These are phyloP conservation scores for Toxotes lorentzi DNA, from an alignment of 2,797 vertebrate species.

Conservation along the genomic window DNA sequence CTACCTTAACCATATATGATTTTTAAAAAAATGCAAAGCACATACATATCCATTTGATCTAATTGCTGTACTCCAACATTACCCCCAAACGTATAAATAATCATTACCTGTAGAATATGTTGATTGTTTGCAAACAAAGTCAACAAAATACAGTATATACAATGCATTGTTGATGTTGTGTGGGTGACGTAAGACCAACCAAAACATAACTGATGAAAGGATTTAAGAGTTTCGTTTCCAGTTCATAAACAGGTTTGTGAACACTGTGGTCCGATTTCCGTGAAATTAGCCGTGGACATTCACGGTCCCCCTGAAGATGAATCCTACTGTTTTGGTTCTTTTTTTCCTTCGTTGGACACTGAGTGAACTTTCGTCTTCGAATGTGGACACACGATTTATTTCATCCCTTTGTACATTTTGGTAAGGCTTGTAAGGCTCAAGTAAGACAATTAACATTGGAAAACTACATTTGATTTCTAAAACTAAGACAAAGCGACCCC, in stretches of 20 bases:
- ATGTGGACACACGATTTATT: neutral
- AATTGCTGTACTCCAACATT: neutral
- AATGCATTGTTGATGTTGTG: neutral
- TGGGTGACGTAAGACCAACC: constrained; percentile 1
- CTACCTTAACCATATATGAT: neutral
- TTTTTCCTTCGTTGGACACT: neutral
- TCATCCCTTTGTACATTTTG: neutral
- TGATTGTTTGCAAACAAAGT: neutral
- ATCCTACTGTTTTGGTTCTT: neutral
- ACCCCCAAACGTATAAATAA: constrained; percentile 14
- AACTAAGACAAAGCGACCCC: neutral
- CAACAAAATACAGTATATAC: constrained; percentile 12
- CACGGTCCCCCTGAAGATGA: neutral
- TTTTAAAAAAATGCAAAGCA: neutral
- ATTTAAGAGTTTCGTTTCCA: neutral
- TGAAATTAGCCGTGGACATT: neutral
- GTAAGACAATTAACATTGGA: neutral
- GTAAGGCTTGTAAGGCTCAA: neutral
- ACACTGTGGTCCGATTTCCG: neutral
- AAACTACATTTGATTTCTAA: neutral
- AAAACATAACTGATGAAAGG: neutral
- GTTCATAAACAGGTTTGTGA: too few species aligned
- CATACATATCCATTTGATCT: neutral
- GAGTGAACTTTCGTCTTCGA: neutral
- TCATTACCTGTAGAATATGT: constrained; percentile 2